Conservation (phyloP, 2,797 vertebrate genomes). For the Alca torda region DNA sequence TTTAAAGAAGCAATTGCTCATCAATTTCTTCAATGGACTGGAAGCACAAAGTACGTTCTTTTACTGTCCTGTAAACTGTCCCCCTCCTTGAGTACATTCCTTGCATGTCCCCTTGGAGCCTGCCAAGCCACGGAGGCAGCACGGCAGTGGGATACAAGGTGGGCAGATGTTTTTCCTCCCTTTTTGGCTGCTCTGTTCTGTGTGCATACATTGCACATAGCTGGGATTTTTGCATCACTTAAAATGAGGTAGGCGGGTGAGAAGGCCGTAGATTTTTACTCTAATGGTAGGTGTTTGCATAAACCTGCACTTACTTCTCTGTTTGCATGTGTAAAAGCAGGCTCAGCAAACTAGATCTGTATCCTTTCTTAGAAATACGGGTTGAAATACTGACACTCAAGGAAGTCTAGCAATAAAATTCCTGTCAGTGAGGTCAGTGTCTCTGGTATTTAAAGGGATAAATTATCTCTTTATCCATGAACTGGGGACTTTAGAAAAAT, state of each 20-base stretch:
- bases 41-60: neutral
- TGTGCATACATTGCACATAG: neutral
- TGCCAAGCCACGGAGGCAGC: neutral
- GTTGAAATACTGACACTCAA: neutral
- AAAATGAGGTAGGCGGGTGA: neutral
- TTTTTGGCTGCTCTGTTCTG: neutral
- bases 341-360: neutral
- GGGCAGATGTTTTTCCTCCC: neutral
- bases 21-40: neutral
- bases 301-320: neutral
- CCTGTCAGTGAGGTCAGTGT: neutral
- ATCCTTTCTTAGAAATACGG: neutral
- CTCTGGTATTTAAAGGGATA: neutral
- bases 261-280: neutral
- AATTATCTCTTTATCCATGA: neutral
- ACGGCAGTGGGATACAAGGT: neutral
- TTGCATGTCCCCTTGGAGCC: neutral
- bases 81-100: neutral
- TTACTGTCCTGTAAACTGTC: neutral
- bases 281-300: neutral
- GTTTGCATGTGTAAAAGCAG: neutral
- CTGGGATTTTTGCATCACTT: slow-evolving; percentile 4
- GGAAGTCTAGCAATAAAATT: neutral
- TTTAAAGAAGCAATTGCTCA: neutral
- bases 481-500: neutral